A percentile compares a stretch with the other conserved stretches of the same genome.
These are phyloP conservation scores for Chirona hameri DNA, from an alignment of 2,888 invertebrate species.

Conservation along the genomic window DNA sequence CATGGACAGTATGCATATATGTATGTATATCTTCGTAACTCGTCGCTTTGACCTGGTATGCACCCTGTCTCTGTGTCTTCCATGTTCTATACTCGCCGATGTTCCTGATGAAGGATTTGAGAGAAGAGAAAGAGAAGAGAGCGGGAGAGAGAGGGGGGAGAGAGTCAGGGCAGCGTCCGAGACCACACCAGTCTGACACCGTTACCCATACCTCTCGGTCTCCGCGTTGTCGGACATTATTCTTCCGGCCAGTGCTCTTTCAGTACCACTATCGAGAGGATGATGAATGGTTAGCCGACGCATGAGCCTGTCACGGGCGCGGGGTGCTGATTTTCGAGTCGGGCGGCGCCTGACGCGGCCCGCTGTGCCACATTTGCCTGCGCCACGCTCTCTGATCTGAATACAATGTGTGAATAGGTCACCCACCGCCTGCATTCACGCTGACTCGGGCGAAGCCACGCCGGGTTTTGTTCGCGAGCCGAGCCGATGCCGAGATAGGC, in stretches of 20 bases:
- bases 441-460: background rate
- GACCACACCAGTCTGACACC: too few relatives aligned
- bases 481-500: constrained; percentile 31
- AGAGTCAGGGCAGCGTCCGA: too few relatives aligned
- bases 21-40: too few relatives aligned
- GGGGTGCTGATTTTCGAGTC: background rate
- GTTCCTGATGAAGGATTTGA: too few relatives aligned
- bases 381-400: background rate
- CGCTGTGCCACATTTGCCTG: background rate
- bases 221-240: background rate
- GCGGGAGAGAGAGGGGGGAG: background rate
- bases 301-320: too few relatives aligned
- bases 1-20: too few relatives aligned
- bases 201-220: too few relatives aligned
- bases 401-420: background rate
- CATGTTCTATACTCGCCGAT: too few relatives aligned
- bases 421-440: background rate
- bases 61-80: too few relatives aligned
- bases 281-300: background rate
- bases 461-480: constrained; percentile 5
- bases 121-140: too few relatives aligned
- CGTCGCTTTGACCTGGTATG: too few relatives aligned
- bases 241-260: background rate
- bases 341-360: background rate
- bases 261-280: background rate